Conservation (phyloP, 2,888 invertebrate genomes). For the Xylota sylvarum region DNA sequence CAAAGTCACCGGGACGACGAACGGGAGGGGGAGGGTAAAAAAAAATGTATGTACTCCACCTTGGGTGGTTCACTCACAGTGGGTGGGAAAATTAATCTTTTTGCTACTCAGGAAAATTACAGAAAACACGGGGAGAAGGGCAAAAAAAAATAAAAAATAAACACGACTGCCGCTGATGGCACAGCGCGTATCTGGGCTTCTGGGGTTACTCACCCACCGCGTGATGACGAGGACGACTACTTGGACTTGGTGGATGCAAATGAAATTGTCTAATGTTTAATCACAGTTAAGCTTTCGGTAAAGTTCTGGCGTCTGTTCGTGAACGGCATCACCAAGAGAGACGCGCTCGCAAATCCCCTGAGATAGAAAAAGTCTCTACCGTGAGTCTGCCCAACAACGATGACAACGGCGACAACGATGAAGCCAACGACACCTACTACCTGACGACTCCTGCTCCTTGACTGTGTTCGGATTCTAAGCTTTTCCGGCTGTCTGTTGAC, state of each 20-base stretch:
- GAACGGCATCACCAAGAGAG: conserved; percentile 32
- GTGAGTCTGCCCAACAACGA: conserved; percentile 16
- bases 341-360: neutral
- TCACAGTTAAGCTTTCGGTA: conserved; percentile 53
- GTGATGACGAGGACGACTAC: conserved; percentile 21
- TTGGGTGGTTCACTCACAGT: neutral
- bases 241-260: conserved; percentile 46
- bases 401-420: neutral
- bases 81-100: conserved; percentile 59
- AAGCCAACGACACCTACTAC: conserved; percentile 8
- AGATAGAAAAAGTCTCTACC: conserved; percentile 19
- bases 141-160: neutral
- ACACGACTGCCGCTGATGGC: conserved; percentile 3
- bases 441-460: conserved; percentile 27
- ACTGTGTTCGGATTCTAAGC: conserved; percentile 15
- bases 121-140: conserved; percentile 10
- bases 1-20: conserved; percentile 82
- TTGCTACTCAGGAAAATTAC: conserved; percentile 47
- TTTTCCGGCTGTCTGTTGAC: conserved; percentile 31
- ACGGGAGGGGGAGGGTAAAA: neutral
- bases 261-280: conserved; percentile 61
- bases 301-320: conserved; percentile 49
- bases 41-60: neutral
- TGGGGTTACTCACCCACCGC: conserved; percentile 12
- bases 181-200: conserved; percentile 11